These are phyloP conservation scores for Diplodus puntazzo DNA, from an alignment of 2,797 vertebrate genomes.

Conservation along the genomic window DNA sequence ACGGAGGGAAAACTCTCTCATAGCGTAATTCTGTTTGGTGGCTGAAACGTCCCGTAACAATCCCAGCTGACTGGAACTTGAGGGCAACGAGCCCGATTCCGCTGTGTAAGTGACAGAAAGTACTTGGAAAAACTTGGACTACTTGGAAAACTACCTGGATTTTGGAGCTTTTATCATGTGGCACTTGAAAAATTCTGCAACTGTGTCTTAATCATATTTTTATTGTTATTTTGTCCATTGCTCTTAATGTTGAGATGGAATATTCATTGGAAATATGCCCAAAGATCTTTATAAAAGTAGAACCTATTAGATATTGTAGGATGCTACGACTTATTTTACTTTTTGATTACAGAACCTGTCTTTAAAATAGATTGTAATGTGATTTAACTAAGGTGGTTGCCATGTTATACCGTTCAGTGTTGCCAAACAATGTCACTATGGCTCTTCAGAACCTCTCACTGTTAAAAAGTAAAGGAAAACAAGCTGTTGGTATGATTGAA, in stretches of 20 bases:
- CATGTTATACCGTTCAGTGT: no score
- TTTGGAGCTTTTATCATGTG: not conserved
- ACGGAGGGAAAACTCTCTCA: conserved; percentile 9
- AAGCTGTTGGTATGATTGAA: not conserved
- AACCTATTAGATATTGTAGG: no score
- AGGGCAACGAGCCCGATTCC: not conserved
- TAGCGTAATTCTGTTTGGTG: not conserved
- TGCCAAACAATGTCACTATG: not conserved
- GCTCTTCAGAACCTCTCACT: not conserved
- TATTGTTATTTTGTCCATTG: no score
- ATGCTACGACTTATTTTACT: no score
- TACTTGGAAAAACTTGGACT: not conserved
- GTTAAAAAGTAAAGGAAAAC: not conserved
- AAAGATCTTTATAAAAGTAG: no score
- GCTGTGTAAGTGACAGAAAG: not conserved
- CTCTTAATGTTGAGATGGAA: no score
- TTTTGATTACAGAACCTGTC: not conserved
- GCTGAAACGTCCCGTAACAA: not conserved
- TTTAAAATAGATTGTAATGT: not conserved
- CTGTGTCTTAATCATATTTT: no score
- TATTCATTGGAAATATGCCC: no score
- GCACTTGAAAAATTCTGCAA: not conserved
- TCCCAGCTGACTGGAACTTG: not conserved
- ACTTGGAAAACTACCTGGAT: not conserved
- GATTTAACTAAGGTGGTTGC: not conserved